These are phyloP conservation scores for Teleogryllus occipitalis DNA, from an alignment of 1,140 invertebrate species.

Conservation along the genomic window DNA sequence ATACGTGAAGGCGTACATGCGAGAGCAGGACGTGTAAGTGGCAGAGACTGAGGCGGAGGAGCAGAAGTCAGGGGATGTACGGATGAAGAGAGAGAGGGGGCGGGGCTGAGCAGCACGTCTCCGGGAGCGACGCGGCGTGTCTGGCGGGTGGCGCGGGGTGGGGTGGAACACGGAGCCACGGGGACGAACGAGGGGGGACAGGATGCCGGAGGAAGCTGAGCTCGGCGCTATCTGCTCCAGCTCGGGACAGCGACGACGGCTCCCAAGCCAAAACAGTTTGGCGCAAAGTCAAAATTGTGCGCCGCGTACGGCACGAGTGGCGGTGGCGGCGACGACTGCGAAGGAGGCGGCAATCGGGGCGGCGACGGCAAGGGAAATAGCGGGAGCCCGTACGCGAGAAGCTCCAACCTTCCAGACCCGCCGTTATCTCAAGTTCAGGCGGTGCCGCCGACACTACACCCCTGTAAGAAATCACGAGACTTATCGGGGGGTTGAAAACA, in stretches of 20 bases:
- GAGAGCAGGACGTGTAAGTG: no score
- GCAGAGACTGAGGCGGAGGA: no score
- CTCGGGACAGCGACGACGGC: not conserved
- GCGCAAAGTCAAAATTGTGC: not conserved
- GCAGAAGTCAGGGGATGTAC: no score
- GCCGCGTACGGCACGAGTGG: not conserved
- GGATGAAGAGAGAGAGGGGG: no score
- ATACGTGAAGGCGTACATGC: no score
- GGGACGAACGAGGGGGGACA: not conserved
- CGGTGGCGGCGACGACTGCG: no score
- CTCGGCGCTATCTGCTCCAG: not conserved
- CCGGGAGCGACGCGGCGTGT: no score
- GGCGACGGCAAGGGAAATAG: no score
- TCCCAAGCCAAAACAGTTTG: not conserved
- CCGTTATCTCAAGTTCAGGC: not conserved
- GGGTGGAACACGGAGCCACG: not conserved
- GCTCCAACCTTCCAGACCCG: not conserved
- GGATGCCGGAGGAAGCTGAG: not conserved
- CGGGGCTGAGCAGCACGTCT: no score
- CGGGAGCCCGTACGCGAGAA: no score
- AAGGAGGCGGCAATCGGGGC: no score
- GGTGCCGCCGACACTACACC: not conserved
- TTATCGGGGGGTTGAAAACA: constrained; percentile 3
- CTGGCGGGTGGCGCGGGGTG: no score
- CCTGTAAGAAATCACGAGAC: not conserved